Base-by-base conservation (phyloP, 2,113 vertebrate genomes). In the Globicephala melas region DNA sequence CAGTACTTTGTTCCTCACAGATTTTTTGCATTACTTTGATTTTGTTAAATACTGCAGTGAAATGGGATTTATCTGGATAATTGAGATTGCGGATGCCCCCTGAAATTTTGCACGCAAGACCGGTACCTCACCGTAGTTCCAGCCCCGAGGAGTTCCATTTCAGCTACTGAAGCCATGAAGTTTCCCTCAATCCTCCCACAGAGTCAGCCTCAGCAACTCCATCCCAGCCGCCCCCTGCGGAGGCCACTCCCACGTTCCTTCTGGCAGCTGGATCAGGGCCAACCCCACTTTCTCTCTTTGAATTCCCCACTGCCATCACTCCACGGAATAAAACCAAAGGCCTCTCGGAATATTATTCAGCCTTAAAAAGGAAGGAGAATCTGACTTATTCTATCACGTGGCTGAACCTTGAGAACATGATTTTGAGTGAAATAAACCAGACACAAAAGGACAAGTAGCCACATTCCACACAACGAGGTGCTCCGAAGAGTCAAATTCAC, bases 301-400 rank as follows among this genome's bases (percentile, higher is more conserved):
- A 17, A 18, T 20, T 14, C 23, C 47, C 62, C 77, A 62, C 33
- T 1, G 20, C 8, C 73, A 2, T 6, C 31, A 50, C 31, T 4
- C 44, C n/a, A 25, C 41, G 9, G 65, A 55, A 36, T 26, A 17
- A 73, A 65, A 25, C 55, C 65, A 73, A 41, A 60, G 73, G 17
- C 58, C 74, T 41, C 28, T 18, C 4, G 55, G 44, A 83, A 14
- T 36, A 9, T 5, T 63, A 20, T 17, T 28, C 53, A 18, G 21
- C 38, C 28, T 18, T 25, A 15, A 82, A 65, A 25, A 33, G 44
- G 31, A 68, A 47, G 12, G 26, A 21, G 21, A 7, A 38, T 31
- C 41, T 20, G 58, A 31, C 15, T 3, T 36, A 3, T 0, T 0
- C 67, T 14, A 3, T n/a, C 6, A 25, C 23, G 0, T 0, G 4